Evolutionary conservation across 2,888 invertebrate genomes (phyloP).

Genomic region (Pseudococcus jackbeardsleyi): DNA sequence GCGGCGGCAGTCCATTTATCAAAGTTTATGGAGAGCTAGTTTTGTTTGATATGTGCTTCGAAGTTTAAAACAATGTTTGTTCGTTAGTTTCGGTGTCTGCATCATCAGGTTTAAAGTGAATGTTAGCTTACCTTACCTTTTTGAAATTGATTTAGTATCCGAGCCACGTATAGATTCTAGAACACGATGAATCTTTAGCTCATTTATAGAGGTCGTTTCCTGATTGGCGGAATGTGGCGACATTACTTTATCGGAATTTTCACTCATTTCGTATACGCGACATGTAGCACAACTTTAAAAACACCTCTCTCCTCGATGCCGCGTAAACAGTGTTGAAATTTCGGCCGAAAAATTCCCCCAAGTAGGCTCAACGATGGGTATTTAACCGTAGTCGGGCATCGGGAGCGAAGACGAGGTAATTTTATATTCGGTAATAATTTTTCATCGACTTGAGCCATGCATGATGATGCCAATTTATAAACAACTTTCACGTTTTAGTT

Average conservation of each 20-base stretch:
- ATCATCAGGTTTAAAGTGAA: constrained; percentile 63
- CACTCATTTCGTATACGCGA: constrained; percentile 62
- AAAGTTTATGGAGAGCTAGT: constrained; percentile 52
- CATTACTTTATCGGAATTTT: constrained; percentile 57
- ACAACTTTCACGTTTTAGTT: not conserved
- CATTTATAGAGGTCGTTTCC: constrained; percentile 65
- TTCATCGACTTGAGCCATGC: not conserved
- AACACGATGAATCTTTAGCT: constrained; percentile 64
- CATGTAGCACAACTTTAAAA: constrained; percentile 56
- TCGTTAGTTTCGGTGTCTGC: constrained; percentile 65
- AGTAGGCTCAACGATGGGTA: not conserved
- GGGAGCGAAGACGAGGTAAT: no score
- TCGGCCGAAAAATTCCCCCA: constrained; percentile 18
- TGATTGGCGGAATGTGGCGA: constrained; percentile 64
- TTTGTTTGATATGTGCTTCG: constrained; percentile 64
- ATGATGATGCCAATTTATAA: not conserved
- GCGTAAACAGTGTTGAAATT: constrained; percentile 46
- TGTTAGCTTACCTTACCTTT: constrained; percentile 59
- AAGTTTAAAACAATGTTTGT: constrained; percentile 65
- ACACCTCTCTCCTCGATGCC: constrained; percentile 28
- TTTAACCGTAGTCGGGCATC: not conserved
- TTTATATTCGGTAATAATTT: not conserved
- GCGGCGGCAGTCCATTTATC: constrained; percentile 60
- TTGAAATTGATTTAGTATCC: constrained; percentile 64
- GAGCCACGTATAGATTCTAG: constrained; percentile 62